Conservation (phyloP, 64 coral and sea anemone species). For the Astreopora myriophthalma region DNA sequence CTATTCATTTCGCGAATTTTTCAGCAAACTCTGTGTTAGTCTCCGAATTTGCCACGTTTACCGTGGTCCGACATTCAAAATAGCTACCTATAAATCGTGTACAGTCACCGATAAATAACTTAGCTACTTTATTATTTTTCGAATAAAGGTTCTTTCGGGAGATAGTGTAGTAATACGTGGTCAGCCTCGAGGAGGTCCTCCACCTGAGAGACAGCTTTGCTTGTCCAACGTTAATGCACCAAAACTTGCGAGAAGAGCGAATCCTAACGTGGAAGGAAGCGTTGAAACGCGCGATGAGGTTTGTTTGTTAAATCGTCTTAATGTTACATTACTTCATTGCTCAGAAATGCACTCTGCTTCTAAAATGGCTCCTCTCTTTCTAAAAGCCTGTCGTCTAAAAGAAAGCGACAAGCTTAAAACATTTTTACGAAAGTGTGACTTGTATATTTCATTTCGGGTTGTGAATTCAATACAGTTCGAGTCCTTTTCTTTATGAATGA, state of each 20-base stretch:
- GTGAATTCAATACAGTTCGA: neutral
- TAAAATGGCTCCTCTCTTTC: neutral
- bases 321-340: slow-evolving; percentile 39
- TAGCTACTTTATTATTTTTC: slow-evolving; percentile 1
- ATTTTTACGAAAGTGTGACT: too few relatives aligned
- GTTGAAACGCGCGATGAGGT: slow-evolving; percentile 92
- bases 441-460: too few relatives aligned
- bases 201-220: slow-evolving; percentile 96
- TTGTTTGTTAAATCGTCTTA: neutral
- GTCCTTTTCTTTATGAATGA: slow-evolving; percentile 34
- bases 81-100: neutral
- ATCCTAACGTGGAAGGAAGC: slow-evolving; percentile 80
- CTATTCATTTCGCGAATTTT: neutral
- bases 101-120: neutral
- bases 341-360: neutral
- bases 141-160: slow-evolving; percentile 80
- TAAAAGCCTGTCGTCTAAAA: neutral
- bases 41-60: slow-evolving; percentile 25
- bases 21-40: neutral
- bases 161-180: slow-evolving; percentile 93
- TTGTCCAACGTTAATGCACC: slow-evolving; percentile 95
- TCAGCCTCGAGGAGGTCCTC: slow-evolving; percentile 93
- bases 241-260: slow-evolving; percentile 91
- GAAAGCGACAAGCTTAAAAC: too few relatives aligned
- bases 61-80: neutral